phyloP scores from a whole-genome alignment of 2,797 vertebrate species.

The Podarcis lilfordi region DNA sequence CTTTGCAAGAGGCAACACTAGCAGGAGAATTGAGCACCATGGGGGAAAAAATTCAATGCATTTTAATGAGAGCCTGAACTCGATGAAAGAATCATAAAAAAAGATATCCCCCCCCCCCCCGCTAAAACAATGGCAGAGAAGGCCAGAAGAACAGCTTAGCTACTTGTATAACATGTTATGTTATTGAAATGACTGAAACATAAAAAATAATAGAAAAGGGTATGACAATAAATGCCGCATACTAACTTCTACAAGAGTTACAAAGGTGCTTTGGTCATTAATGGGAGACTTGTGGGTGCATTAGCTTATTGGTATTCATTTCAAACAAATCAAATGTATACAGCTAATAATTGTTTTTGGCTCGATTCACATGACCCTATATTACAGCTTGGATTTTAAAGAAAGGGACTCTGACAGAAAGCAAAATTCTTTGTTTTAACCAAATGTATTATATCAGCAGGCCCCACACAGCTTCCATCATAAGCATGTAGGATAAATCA shows the following conservation, averaged over 20 bases:
- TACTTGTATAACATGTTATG: background rate
- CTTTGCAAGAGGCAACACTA: conserved; percentile 63
- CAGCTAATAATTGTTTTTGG: conserved; percentile 65
- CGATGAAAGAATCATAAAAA: conserved; percentile 44
- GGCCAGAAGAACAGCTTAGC: conserved; percentile 7
- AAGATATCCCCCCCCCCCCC: conserved; percentile 54
- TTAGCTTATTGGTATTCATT: conserved; percentile 71
- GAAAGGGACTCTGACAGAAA: conserved; percentile 24
- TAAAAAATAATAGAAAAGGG: conserved; percentile 53
- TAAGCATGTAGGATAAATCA: conserved; percentile 24
- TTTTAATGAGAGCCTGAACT: conserved; percentile 56
- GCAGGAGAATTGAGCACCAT: conserved; percentile 58
- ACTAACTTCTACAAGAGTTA: conserved; percentile 45
- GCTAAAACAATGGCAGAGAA: conserved; percentile 46
- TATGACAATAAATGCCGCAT: conserved; percentile 48
- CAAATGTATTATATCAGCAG: background rate
- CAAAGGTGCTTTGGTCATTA: conserved; percentile 36
- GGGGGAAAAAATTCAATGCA: conserved; percentile 52
- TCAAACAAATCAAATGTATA: conserved; percentile 65
- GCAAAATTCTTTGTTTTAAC: conserved; percentile 17
- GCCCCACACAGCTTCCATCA: conserved; percentile 16
- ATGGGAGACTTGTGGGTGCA: conserved; percentile 40
- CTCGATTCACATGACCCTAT: conserved; percentile 38
- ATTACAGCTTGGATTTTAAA: conserved; percentile 54
- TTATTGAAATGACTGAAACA: conserved; percentile 44